Evolutionary conservation across 1,140 invertebrate species (phyloP), one percentile per base, ranked within the genome.

Genomic region (Zelostemma sp.): DNA sequence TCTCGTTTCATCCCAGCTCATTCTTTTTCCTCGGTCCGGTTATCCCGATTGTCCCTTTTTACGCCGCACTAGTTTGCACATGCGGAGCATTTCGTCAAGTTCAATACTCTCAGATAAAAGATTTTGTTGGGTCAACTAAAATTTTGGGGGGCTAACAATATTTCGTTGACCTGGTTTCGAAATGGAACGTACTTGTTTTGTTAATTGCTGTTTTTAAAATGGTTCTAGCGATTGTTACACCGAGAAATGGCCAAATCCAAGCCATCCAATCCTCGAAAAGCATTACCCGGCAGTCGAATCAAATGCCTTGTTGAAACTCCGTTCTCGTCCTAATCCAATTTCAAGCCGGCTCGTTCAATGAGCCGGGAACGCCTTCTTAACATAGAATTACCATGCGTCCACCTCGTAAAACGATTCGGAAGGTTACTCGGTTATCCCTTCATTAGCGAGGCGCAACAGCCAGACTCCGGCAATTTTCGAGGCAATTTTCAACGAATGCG

Each of bases 381-480:
- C 35, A n/a, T 14, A 14, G 35, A 38, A 11, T n/a, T n/a, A 11
- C 28, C 28, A 11, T 6, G 28, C 28, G 28, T 31, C 35, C 12
- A 38, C 12, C 11, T 3, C 11, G 35, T n/a, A 11, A 38, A 38
- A n/a, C n/a, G 3, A 25, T 38, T 3, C 35, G 35, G 35, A n/a
- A 38, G 35, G 12, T 38, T 2, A 38, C 35, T 38, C 35, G 11
- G 9, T 38, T n/a, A 38, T 14, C 12, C 35, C 11, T 11, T 14
- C 9, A 38, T 38, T 14, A 14, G 35, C 9, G 35, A 5, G 12
- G 53, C 46, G n/a, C n/a, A n/a, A n/a, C n/a, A n/a, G n/a, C n/a
- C n/a, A n/a, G n/a, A n/a, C n/a, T n/a, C 41, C 41, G 40, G n/a
- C 60, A 69, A 64, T 69, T 69, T 69, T 62, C 60, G 28, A 6